Evolutionary conservation across 1,140 invertebrate genomes (phyloP), one percentile per base, ranked within the genome.

Genomic region (Drosophila oshimai): DNA sequence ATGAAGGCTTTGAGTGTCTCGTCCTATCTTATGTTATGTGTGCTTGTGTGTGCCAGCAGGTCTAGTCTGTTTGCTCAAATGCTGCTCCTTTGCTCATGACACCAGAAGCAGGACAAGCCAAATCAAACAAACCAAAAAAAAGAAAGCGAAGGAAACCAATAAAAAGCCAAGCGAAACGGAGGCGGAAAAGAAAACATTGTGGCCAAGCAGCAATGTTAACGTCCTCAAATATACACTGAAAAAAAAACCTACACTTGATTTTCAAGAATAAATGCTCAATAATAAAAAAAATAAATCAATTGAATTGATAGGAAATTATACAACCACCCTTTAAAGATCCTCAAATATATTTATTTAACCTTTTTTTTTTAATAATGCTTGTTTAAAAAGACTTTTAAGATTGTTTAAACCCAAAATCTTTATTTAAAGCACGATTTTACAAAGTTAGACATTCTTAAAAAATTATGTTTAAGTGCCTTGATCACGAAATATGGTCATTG

Each of bases 31-130:
- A 20, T 17, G 1, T 13, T 20, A n/a, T 39, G 12, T 50, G 33
- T 33, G 9, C 33, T 37, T 51, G 33, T 67, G 45, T 64, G 47
- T 55, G 55, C n/a, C 68, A 68, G 60, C 81, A 86, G 80, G 80
- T 87, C 81, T 86, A 76, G 81, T 80, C 86, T 86, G 83, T 86
- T 86, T 86, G 80, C 81, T 61, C 67, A 69, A 86, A 87, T 86
- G 81, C 77, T 62, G 65, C 80, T 81, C 80, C 81, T 87, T 86
- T 86, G 76, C 80, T 86, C 80, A 86, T 86, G 80, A 86, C 80
- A 86, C 80, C 75, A 84, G 71, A 57, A 83, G 51, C 46, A 58
- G 58, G 53, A 70, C 74, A 65, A 47, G 41, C 58, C 64, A 51
- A 50, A 68, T 57, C 64, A 79, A 77, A 67, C 50, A 31, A 44